Percentiles rank a stretch among this genome's conserved stretches.
These are phyloP conservation scores for Morelia viridis DNA, from an alignment of 2,797 vertebrate species.

Conservation along the genomic window DNA sequence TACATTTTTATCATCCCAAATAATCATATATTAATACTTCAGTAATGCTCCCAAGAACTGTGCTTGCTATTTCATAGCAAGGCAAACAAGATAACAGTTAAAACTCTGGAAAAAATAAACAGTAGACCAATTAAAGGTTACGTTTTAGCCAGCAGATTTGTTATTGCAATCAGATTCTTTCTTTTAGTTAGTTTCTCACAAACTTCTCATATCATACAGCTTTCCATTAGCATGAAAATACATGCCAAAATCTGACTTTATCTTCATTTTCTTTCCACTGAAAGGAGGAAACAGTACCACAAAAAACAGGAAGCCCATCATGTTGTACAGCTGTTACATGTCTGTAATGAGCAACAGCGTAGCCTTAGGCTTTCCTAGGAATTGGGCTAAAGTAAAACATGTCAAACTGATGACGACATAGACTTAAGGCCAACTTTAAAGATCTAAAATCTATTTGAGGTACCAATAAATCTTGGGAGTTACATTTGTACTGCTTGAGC, in stretches of 20 bases:
- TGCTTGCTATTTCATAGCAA: not conserved
- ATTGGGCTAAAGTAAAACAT: not conserved
- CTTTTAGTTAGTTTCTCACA: not conserved
- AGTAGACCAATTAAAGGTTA: not conserved
- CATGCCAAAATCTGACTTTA: not conserved
- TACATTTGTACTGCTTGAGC: not conserved
- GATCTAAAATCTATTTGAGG: not conserved
- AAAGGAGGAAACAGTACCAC: not conserved
- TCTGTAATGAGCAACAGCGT: not conserved
- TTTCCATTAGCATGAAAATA: not conserved
- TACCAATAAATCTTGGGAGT: not conserved
- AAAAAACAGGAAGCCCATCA: not conserved
- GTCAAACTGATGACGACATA: not conserved
- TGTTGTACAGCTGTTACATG: not conserved
- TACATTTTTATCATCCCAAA: not conserved
- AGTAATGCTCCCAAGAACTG: not conserved
- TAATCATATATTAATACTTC: not conserved
- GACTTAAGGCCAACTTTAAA: not conserved
- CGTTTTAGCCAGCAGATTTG: not conserved
- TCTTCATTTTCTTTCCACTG: not conserved
- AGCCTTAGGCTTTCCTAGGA: not conserved
- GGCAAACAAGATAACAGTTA: not conserved
- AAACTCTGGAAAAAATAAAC: not conserved
- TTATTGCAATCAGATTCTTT: not conserved
- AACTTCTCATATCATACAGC: not conserved